Evolutionary conservation across 1,140 invertebrate genomes (phyloP).

Genomic region (Microplitis mediator): DNA sequence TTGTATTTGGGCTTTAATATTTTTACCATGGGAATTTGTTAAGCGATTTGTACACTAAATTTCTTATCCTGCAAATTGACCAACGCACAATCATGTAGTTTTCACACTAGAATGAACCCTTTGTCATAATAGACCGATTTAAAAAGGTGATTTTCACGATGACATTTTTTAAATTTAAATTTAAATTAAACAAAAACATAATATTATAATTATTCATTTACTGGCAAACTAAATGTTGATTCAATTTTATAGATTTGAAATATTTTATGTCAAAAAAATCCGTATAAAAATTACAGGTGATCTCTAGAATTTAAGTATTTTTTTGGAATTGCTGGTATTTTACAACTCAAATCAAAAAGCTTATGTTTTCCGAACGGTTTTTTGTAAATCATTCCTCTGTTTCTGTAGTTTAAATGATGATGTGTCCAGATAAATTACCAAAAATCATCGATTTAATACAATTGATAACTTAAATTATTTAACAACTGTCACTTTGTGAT

Average conservation of each 20-base stretch:
- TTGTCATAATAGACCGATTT: constrained; percentile 46
- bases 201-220: neutral
- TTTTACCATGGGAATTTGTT: constrained; percentile 37
- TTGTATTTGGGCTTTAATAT: constrained; percentile 30
- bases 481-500: neutral
- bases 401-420: constrained; percentile 32
- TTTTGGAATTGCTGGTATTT: neutral
- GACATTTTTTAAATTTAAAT: constrained; percentile 40
- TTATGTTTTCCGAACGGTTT: constrained; percentile 52
- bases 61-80: constrained; percentile 49
- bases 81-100: constrained; percentile 42
- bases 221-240: neutral
- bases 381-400: constrained; percentile 40
- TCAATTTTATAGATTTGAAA: neutral
- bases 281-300: neutral
- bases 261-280: neutral
- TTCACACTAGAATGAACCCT: constrained; percentile 54
- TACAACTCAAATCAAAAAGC: constrained; percentile 20
- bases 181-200: neutral
- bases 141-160: constrained; percentile 43
- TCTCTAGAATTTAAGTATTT: neutral
- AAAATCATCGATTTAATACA: neutral
- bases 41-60: constrained; percentile 43
- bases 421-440: constrained; percentile 28
- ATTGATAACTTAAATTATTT: neutral